Percentiles rank a stretch among this genome's conserved stretches.
Conservation (phyloP, 2,113 vertebrate species). For the Oncorhynchus tshawytscha region DNA sequence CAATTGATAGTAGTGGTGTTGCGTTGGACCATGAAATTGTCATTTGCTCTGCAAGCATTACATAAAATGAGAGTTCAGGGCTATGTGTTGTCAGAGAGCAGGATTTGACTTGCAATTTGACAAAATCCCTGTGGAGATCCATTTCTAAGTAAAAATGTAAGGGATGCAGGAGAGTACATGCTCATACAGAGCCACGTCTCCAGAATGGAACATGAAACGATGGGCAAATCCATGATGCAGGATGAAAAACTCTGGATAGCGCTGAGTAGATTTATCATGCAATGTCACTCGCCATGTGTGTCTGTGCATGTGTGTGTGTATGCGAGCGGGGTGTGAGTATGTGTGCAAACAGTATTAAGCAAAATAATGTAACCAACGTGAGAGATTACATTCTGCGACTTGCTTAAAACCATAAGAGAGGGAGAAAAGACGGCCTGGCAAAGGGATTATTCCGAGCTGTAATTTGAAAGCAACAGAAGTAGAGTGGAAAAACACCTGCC, state of each 20-base stretch:
- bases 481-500: slow-evolving; percentile 37
- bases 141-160: slow-evolving; percentile 53
- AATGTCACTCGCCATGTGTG: slow-evolving; percentile 16
- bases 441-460: slow-evolving; percentile 60
- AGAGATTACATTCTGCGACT: slow-evolving; percentile 68
- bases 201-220: slow-evolving; percentile 32
- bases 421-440: slow-evolving; percentile 45
- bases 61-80: slow-evolving; percentile 73
- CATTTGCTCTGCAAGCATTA: slow-evolving; percentile 74
- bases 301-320: slow-evolving; percentile 35
- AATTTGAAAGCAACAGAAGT: slow-evolving; percentile 59
- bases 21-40: slow-evolving; percentile 73
- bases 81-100: slow-evolving; percentile 51
- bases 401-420: slow-evolving; percentile 61
- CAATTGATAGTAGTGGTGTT: slow-evolving; percentile 65
- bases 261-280: slow-evolving; percentile 22
- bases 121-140: slow-evolving; percentile 65
- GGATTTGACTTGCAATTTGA: slow-evolving; percentile 63
- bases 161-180: slow-evolving; percentile 28
- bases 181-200: slow-evolving; percentile 35
- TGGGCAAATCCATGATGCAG: slow-evolving; percentile 26
- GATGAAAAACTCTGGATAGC: slow-evolving; percentile 31
- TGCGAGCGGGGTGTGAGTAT: slow-evolving; percentile 16
- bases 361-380: slow-evolving; percentile 66
- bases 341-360: slow-evolving; percentile 49